Evolutionary conservation across 2,888 invertebrate genomes (phyloP), one percentile per base, ranked within the genome.

Genomic region (Morpho helenor): DNA sequence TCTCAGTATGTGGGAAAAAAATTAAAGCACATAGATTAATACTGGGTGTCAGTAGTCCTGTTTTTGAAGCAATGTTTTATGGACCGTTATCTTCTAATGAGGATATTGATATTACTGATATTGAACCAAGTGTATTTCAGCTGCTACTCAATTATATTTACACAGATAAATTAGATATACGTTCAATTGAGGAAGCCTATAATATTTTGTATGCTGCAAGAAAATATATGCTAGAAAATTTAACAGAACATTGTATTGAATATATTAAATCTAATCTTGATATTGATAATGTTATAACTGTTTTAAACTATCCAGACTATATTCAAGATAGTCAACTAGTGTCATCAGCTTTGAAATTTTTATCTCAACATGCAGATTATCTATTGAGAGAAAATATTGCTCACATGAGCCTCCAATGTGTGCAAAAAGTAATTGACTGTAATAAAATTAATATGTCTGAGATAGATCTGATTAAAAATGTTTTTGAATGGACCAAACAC

Each of bases 1-100:
- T 94, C 70, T 79, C 83, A 62, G 90, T 93, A 44, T 83, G 84
- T 61, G 88, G 86, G 44, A 83, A 82, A 71, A 81, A 82, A 67
- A 85, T 93, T 56, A 86, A 86, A 72, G 93, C 93, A 49, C 94
- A 94, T 72, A 93, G 92, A 79, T 77, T 94, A 58, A 91, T 94
- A 64, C 73, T 94, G 67, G 93, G 93, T n/a, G 91, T 92, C 59
- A 92, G 92, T 68, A 94, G 94, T 73, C 94, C 94, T 7, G 94
- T 94, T 43, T 94, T 94, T 82, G 93, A 94, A 78, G 93, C 92
- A 39, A 93, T 94, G 93, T 91, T 94, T 64, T 94, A 91, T 79
- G 94, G 94, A 1, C 91, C 92, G 9, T 70, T 94, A 68, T 91
- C 93, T 43, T 82, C 83, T 59, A 75, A 81, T 65, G 77, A 81